phyloP scores from a whole-genome alignment of 2,113 vertebrate genomes.

The Hyperoodon ampullatus region DNA sequence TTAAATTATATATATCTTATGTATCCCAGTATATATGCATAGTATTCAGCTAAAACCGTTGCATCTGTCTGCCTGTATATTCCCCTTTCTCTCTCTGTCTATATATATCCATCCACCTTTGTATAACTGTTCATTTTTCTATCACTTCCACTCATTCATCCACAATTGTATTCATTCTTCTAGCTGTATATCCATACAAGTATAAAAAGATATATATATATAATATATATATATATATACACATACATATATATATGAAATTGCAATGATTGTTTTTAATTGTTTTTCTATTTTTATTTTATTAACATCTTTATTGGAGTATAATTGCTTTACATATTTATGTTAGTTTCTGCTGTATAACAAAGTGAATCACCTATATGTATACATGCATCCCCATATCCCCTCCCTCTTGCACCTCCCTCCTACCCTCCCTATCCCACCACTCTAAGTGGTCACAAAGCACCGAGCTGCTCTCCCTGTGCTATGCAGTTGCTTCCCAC shows the following conservation, averaged over 20 bases:
- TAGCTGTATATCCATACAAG: not conserved
- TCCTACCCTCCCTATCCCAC: no score
- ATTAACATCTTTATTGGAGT: no score
- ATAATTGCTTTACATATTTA: no score
- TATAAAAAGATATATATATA: not conserved
- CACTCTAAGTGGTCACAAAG: no score
- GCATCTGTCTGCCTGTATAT: not conserved
- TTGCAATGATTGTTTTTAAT: not conserved
- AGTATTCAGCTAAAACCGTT: not conserved
- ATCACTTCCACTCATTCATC: not conserved
- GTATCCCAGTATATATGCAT: not conserved
- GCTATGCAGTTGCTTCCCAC: no score
- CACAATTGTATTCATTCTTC: not conserved
- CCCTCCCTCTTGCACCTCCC: no score
- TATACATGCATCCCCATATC: no score
- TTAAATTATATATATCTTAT: not conserved
- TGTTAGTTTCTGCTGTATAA: no score
- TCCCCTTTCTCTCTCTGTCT: not conserved
- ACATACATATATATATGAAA: not conserved
- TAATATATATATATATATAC: not conserved
- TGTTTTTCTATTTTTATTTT: no score
- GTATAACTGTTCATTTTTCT: not conserved
- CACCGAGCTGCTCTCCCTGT: no score
- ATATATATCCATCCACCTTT: not conserved
- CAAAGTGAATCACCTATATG: no score